Evolutionary conservation across 1,140 invertebrate species (phyloP).

Genomic region (Cephus cinctus): DNA sequence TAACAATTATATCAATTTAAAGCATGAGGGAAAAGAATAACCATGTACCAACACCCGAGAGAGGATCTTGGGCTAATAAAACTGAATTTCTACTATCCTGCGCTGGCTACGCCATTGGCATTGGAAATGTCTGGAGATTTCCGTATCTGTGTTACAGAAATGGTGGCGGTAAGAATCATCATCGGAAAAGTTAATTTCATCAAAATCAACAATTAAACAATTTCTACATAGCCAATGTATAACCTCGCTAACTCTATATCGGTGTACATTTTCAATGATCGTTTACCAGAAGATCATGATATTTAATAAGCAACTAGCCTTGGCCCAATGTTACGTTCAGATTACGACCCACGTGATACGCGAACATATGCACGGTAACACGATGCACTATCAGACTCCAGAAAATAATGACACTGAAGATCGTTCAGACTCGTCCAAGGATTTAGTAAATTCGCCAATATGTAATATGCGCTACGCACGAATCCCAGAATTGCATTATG

Average conservation of each 20-base stretch:
- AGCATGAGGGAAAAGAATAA: not conserved
- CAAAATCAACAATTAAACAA: too few relatives aligned
- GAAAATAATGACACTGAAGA: too few relatives aligned
- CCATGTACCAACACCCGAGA: constrained; percentile 21
- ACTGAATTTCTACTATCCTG: constrained; percentile 74
- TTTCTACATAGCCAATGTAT: too few relatives aligned
- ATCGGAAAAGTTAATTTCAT: too few relatives aligned
- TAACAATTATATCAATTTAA: constrained; percentile 1
- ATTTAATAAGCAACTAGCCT: not conserved
- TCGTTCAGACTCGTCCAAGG: too few relatives aligned
- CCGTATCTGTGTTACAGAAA: constrained; percentile 71
- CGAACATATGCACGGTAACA: too few relatives aligned
- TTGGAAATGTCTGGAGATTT: constrained; percentile 77
- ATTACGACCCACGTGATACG: not conserved
- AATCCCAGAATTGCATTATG: too few relatives aligned
- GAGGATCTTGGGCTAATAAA: constrained; percentile 68
- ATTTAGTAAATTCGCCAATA: too few relatives aligned
- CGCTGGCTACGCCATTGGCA: constrained; percentile 73
- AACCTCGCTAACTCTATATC: too few relatives aligned
- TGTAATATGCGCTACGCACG: too few relatives aligned
- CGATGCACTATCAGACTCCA: too few relatives aligned
- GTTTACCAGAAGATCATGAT: not conserved
- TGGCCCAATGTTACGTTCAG: not conserved
- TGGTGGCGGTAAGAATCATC: constrained; percentile 61
- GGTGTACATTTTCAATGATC: too few relatives aligned